Base-by-base conservation (phyloP, 2,797 vertebrate species). In the Lepus oiostolus region DNA sequence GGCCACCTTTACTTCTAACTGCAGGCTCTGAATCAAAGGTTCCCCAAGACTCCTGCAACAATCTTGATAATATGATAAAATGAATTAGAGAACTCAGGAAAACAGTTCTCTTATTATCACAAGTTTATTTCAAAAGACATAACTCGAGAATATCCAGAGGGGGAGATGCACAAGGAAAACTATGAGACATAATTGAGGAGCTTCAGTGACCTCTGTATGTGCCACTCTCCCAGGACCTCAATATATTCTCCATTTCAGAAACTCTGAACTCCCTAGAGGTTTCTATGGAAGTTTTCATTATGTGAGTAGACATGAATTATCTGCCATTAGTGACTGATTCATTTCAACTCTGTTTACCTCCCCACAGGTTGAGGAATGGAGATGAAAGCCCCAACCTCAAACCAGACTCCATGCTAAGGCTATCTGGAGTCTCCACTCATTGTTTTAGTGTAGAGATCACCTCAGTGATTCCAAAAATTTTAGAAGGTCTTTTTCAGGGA, bases 141-240 rank as follows among this genome's bases (percentile, higher is more conserved):
- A 81, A 77, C 19, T 76, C 14, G 24, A 38, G 22, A 32, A 63
- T 1, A 63, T 5, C 17, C 30, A 65, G 16, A 72, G 35, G 11
- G n/a, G 74, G 67, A 68, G n/a, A 17, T 74, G 22, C 21, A n/a
- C 9, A 21, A 28, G 72, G 14, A 0, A 26, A 68, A 14, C 1
- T 7, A 60, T 22, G 6, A 50, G 2, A 28, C 42, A n/a, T 8
- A 2, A 2, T 13, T 32, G 8, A 7, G 28, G 16, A 22, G 7
- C 0, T 28, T 32, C 32, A 19, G 3, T 7, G 47, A 3, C 7
- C 22, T 60, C 6, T 77, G 5, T 30, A 2, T 13, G 1, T 2
- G 13, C 1, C 3, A 10, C 26, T 4, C 0, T 16, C 1, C 17
- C 10, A 9, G 21, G 4, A 22, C 5, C 6, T 13, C 24, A 22